These are phyloP conservation scores for Butorides virescens DNA, from an alignment of 2,113 vertebrate species.

Conservation along the genomic window DNA sequence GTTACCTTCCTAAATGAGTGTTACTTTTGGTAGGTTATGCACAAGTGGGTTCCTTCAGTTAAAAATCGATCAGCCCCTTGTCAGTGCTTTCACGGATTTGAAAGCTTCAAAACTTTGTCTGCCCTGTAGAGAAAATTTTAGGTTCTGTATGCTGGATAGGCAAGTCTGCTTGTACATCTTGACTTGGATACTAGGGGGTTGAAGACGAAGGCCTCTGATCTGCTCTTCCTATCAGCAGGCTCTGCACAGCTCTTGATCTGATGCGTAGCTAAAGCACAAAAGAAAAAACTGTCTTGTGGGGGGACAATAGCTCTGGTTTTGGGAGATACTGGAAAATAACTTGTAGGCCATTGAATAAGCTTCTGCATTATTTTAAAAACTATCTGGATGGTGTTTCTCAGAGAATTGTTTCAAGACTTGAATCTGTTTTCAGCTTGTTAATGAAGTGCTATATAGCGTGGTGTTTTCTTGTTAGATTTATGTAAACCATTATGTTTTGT, in stretches of 20 bases:
- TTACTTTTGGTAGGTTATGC: background rate
- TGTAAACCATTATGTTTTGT: background rate
- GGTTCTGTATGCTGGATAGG: background rate
- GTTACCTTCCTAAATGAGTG: background rate
- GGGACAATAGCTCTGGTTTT: background rate
- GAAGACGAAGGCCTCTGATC: background rate
- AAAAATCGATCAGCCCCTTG: background rate
- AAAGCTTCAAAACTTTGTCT: background rate
- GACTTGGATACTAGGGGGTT: background rate
- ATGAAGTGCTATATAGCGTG: background rate
- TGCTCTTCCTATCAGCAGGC: background rate
- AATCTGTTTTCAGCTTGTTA: background rate
- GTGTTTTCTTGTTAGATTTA: background rate
- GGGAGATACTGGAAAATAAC: background rate
- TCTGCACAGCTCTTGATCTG: background rate
- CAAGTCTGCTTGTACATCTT: background rate
- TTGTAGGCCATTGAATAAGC: background rate
- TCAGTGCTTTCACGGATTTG: background rate
- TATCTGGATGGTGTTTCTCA: background rate
- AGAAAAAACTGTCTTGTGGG: background rate
- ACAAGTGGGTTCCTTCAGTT: background rate
- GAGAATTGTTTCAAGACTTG: background rate
- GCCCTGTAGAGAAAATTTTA: background rate
- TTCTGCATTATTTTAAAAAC: background rate
- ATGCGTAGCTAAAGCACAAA: accelerated